These are phyloP conservation scores for Isaurus tuberculatus DNA, from an alignment of 92 coral and sea anemone species.

Conservation along the genomic window DNA sequence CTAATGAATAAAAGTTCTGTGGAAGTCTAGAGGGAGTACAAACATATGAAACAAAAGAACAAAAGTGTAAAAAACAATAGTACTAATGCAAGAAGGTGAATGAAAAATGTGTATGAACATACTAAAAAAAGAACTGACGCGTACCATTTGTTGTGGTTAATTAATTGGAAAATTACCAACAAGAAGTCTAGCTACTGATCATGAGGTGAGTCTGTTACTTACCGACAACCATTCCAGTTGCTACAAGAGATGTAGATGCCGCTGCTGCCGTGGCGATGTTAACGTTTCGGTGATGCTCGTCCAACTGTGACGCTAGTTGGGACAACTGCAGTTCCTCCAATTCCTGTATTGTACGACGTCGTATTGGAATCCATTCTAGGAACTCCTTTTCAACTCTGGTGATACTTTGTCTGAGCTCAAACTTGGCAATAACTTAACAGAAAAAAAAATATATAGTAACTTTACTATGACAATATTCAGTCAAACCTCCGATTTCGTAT, in stretches of 20 bases:
- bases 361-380: conserved; percentile 59
- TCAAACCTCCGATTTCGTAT: no score
- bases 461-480: no score
- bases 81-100: no score
- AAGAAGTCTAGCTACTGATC: not conserved
- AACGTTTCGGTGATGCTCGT: conserved; percentile 64
- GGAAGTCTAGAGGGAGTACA: no score
- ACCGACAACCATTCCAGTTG: conserved; percentile 69
- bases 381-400: conserved; percentile 48
- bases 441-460: no score
- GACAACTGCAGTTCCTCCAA: conserved; percentile 60
- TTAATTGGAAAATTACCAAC: not conserved
- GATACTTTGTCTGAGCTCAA: conserved; percentile 46
- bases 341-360: conserved; percentile 65
- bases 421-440: conserved; percentile 39
- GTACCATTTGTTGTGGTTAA: no score
- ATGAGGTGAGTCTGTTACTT: not conserved
- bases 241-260: conserved; percentile 64
- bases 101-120: no score
- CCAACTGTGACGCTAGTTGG: conserved; percentile 52
- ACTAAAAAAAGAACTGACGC: no score
- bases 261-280: conserved; percentile 73
- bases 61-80: no score
- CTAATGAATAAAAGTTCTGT: no score
- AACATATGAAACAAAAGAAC: no score